These are phyloP conservation scores for Typhlichthys eigenmanni DNA, from an alignment of 2,797 vertebrate species.

Conservation along the genomic window DNA sequence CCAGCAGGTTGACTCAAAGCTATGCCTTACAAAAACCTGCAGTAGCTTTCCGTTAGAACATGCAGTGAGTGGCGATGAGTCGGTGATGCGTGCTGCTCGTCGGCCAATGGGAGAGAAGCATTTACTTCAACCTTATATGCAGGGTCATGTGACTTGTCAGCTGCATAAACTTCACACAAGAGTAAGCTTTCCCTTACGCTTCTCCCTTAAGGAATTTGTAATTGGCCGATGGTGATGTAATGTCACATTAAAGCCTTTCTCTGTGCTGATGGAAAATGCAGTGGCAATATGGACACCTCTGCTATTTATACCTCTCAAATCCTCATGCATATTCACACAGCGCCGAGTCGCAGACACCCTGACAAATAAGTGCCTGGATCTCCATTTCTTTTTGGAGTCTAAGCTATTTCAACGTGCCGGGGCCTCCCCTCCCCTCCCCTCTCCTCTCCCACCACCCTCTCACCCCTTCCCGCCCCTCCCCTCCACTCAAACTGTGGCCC, in stretches of 20 bases:
- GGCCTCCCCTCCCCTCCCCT: constrained; percentile 65
- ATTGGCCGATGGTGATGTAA: constrained; percentile 84
- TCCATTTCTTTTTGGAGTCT: constrained; percentile 75
- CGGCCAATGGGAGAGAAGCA: constrained; percentile 18
- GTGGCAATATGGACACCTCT: constrained; percentile 83
- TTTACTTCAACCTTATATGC: constrained; percentile 33
- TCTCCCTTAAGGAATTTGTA: constrained; percentile 71
- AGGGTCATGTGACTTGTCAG: constrained; percentile 43
- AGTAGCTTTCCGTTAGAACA: background rate
- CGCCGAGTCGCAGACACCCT: constrained; percentile 76
- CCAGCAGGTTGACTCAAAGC: too few relatives aligned
- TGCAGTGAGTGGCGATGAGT: background rate
- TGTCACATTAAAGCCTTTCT: constrained; percentile 82
- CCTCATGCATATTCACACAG: constrained; percentile 86
- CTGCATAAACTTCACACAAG: constrained; percentile 55
- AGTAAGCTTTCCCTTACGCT: constrained; percentile 54
- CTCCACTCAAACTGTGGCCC: constrained; percentile 59
- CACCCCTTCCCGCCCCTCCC: constrained; percentile 61
- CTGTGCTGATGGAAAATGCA: constrained; percentile 82
- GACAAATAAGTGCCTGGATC: constrained; percentile 82
- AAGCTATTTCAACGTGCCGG: constrained; percentile 73
- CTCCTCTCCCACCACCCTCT: constrained; percentile 61
- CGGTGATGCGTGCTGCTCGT: background rate
- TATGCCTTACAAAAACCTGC: too few relatives aligned
- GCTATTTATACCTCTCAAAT: constrained; percentile 87